Conservation (phyloP, 2,888 invertebrate genomes). For the Ochlodes sylvanus region DNA sequence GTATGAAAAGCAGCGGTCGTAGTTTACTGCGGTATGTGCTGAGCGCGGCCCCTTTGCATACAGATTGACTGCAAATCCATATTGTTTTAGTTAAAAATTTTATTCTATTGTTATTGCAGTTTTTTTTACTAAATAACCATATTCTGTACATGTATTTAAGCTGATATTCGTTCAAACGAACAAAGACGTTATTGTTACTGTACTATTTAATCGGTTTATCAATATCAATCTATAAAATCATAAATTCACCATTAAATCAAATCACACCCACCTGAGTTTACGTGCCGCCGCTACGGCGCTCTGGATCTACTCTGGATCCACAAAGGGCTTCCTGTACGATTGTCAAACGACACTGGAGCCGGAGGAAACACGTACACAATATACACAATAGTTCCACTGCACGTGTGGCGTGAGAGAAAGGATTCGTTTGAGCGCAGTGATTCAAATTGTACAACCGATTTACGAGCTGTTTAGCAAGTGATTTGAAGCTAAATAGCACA, state of each 20-base stretch:
- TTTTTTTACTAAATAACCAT: too few relatives aligned
- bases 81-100: too few relatives aligned
- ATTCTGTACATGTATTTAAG: too few relatives aligned
- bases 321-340: slow-evolving; percentile 79
- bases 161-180: too few relatives aligned
- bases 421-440: slow-evolving; percentile 38
- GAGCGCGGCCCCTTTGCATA: too few relatives aligned
- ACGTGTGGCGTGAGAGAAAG: slow-evolving; percentile 58
- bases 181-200: too few relatives aligned
- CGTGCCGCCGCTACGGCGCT: slow-evolving; percentile 22
- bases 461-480: not conserved
- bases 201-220: too few relatives aligned
- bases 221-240: not conserved
- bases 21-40: too few relatives aligned
- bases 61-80: too few relatives aligned
- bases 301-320: slow-evolving; percentile 48
- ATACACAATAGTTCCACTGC: slow-evolving; percentile 47
- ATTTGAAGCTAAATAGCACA: not conserved
- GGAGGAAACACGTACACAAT: slow-evolving; percentile 64
- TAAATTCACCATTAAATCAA: not conserved
- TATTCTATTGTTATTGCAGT: too few relatives aligned
- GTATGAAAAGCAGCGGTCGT: too few relatives aligned
- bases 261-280: slow-evolving; percentile 33
- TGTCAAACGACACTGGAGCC: slow-evolving; percentile 62
- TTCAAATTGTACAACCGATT: not conserved